Conservation (phyloP, 2,113 vertebrate species). For the Salminus brasiliensis region DNA sequence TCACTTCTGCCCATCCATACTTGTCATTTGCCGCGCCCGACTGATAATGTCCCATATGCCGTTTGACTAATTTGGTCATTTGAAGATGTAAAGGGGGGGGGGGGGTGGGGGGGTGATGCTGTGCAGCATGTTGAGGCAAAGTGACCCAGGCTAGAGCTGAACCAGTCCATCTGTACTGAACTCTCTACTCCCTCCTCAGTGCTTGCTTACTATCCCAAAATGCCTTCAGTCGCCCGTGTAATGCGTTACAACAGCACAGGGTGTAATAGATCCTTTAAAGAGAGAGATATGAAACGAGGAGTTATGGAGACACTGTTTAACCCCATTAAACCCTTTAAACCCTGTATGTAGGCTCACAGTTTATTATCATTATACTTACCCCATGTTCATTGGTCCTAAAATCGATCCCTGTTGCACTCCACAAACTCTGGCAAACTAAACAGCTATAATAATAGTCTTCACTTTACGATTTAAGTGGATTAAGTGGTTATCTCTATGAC, state of each 20-base stretch:
- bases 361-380: too few relatives aligned
- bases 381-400: too few relatives aligned
- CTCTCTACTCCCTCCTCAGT: not conserved
- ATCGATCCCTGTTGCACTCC: too few relatives aligned
- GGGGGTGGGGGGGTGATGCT: not conserved
- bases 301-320: not conserved
- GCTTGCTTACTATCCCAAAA: not conserved
- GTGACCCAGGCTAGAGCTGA: conserved; percentile 22
- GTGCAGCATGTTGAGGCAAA: not conserved
- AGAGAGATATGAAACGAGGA: not conserved
- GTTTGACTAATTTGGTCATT: conserved; percentile 59
- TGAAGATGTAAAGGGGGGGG: conserved; percentile 30
- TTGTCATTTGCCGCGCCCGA: conserved; percentile 58
- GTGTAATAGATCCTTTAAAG: not conserved
- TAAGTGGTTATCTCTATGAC: too few relatives aligned
- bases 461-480: too few relatives aligned
- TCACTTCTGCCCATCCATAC: conserved; percentile 60
- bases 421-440: too few relatives aligned
- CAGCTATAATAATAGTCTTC: too few relatives aligned
- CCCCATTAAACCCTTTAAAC: too few relatives aligned
- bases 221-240: not conserved
- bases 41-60: conserved; percentile 61
- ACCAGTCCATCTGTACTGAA: conserved; percentile 1
- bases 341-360: too few relatives aligned
- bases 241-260: too few relatives aligned